Conservation (phyloP, 2,113 vertebrate species). For the Pelodiscus sinensis region DNA sequence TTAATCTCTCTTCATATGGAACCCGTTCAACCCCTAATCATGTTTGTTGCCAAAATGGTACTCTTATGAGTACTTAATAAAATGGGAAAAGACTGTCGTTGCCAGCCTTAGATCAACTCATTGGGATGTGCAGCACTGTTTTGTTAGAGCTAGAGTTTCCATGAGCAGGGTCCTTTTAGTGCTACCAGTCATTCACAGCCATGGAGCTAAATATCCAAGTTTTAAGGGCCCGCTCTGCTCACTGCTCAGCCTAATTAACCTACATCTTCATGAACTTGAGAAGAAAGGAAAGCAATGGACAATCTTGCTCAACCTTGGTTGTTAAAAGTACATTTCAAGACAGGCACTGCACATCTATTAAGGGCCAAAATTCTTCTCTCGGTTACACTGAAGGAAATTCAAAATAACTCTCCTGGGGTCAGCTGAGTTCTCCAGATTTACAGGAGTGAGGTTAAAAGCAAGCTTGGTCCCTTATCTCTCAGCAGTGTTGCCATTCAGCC, state of each 20-base stretch:
- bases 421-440: not conserved
- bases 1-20: no score
- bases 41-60: no score
- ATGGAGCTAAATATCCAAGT: not conserved
- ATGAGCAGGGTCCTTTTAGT: not conserved
- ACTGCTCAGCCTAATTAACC: not conserved
- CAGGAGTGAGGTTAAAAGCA: not conserved
- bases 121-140: not conserved
- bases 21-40: no score
- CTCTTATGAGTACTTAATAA: not conserved
- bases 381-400: not conserved
- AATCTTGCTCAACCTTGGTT: slow-evolving; percentile 43
- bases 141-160: not conserved
- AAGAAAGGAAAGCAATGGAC: slow-evolving; percentile 33
- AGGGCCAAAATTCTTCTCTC: accelerated
- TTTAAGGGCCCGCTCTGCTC: not conserved
- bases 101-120: not conserved
- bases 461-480: not conserved
- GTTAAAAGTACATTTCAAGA: slow-evolving; percentile 58
- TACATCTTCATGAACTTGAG: not conserved
- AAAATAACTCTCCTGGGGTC: not conserved
- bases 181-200: not conserved
- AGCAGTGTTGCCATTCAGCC: not conserved
- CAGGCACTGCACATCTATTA: accelerated
- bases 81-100: not conserved